Base-by-base conservation (phyloP, 2,113 vertebrate genomes). In the Ceuthmochares aereus region DNA sequence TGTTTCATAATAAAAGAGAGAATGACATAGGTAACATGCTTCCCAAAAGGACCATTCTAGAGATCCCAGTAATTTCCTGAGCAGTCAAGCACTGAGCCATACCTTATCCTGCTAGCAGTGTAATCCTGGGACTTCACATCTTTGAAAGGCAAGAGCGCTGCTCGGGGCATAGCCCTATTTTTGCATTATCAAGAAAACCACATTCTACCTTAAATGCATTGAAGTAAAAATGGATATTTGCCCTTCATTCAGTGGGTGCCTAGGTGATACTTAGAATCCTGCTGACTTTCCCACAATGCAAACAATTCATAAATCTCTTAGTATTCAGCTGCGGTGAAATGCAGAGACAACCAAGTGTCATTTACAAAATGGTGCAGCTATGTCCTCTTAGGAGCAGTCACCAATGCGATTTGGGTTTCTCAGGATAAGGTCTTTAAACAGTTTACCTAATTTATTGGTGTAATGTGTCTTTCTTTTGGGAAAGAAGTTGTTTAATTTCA, bases 361-460 rank as follows among this genome's bases (percentile, higher is more conserved):
- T 66, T 76, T 62, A 40, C n/a, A 66, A 64, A 92, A 62, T 59
- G 68, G 55, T 0, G 1, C 15, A 63, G 80, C 26, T 37, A 26
- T 72, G 55, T 70, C n/a, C 51, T 90, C 32, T 47, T 84, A 63
- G 59, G 43, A 77, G 29, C 14, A 74, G 63, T 52, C 64, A 63
- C 60, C 30, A 34, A 2, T 37, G n/a, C 77, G 64, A 58, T 32
- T 86, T 43, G 2, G 26, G 21, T 90, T 95, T 95, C 34, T 81
- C 10, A 9, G 64, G 42, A 36, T 91, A 78, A 89, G 60, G 11
- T 80, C 30, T 69, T 93, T 70, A 78, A 68, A 23, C n/a, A 59
- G 56, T 95, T 91, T 55, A 20, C 51, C 49, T 78, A 90, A 92
- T 95, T 85, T 90, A 55, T 84, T 55, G 55, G 13, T 92, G 63